Evolutionary conservation across 2,888 invertebrate species (phyloP).

Genomic region (Anoplius nigerrimus): DNA sequence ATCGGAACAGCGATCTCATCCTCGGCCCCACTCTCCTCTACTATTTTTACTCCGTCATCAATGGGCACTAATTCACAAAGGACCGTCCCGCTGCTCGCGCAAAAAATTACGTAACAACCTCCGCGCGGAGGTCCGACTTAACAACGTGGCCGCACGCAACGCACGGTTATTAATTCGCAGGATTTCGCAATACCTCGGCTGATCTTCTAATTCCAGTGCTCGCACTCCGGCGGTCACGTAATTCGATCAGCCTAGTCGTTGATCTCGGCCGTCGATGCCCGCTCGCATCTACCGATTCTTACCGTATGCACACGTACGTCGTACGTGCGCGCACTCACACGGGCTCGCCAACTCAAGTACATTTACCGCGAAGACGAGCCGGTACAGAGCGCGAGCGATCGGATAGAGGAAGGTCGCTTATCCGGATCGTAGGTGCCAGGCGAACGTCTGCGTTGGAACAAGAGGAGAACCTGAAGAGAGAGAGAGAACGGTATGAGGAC

Average conservation of each 20-base stretch:
- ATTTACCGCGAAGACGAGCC: slow-evolving; percentile 9
- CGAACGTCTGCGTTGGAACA: slow-evolving; percentile 7
- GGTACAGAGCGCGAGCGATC: slow-evolving; percentile 18
- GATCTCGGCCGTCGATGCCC: slow-evolving; percentile 34
- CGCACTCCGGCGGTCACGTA: slow-evolving; percentile 42
- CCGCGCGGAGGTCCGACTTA: no score
- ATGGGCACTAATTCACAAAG: no score
- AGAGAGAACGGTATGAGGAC: slow-evolving; percentile 7
- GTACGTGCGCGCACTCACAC: neutral
- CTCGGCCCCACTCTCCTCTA: no score
- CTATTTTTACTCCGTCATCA: no score
- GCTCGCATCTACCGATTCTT: slow-evolving; percentile 22
- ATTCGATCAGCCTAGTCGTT: slow-evolving; percentile 47
- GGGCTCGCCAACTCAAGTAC: neutral
- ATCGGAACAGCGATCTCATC: no score
- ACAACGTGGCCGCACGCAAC: no score
- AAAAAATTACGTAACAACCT: no score
- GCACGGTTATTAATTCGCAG: no score
- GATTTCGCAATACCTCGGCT: slow-evolving; percentile 33
- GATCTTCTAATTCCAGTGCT: slow-evolving; percentile 43
- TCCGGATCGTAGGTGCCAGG: slow-evolving; percentile 23
- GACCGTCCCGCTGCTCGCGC: no score
- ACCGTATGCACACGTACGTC: slow-evolving; percentile 14
- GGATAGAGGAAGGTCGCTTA: slow-evolving; percentile 14
- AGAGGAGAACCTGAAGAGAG: slow-evolving; percentile 10